Evolutionary conservation across 2,888 invertebrate species (phyloP).

Genomic region (Pharmacophagus antenor): DNA sequence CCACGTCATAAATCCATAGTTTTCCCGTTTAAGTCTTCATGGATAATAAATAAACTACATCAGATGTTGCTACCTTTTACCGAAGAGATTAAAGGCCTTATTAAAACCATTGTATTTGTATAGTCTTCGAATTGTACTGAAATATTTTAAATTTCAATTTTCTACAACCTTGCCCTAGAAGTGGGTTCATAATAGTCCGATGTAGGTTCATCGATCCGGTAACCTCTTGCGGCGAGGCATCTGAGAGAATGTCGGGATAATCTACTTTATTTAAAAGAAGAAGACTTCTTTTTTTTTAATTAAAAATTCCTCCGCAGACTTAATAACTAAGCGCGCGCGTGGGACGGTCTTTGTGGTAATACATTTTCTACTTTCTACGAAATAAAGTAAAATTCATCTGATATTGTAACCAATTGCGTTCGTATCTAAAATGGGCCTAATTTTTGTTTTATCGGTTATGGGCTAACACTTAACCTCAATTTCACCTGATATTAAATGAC

Average conservation of each 20-base stretch:
- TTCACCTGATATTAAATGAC: too few species aligned
- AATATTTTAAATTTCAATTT: not conserved
- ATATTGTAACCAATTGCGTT: not conserved
- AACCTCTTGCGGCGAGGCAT: constrained; percentile 20
- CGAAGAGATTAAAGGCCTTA: too few species aligned
- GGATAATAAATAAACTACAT: too few species aligned
- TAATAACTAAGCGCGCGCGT: not conserved
- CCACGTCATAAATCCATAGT: too few species aligned
- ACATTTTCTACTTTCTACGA: not conserved
- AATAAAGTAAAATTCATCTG: constrained; percentile 2
- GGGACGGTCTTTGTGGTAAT: constrained; percentile 1
- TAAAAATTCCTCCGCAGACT: constrained; percentile 11
- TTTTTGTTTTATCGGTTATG: too few species aligned
- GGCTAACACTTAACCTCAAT: too few species aligned
- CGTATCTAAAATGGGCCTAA: not conserved
- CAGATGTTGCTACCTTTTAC: too few species aligned
- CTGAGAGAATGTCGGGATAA: constrained; percentile 3
- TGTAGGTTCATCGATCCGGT: constrained; percentile 21
- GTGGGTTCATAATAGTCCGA: constrained; percentile 16
- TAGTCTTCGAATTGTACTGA: not conserved
- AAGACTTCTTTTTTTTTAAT: constrained; percentile 23
- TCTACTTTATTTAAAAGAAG: constrained; percentile 17
- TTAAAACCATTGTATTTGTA: not conserved
- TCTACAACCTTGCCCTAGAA: constrained; percentile 13
- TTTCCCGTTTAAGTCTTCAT: too few species aligned